These are phyloP conservation scores for Rhinichthys klamathensis DNA, from an alignment of 2,113 vertebrate genomes.

Conservation along the genomic window DNA sequence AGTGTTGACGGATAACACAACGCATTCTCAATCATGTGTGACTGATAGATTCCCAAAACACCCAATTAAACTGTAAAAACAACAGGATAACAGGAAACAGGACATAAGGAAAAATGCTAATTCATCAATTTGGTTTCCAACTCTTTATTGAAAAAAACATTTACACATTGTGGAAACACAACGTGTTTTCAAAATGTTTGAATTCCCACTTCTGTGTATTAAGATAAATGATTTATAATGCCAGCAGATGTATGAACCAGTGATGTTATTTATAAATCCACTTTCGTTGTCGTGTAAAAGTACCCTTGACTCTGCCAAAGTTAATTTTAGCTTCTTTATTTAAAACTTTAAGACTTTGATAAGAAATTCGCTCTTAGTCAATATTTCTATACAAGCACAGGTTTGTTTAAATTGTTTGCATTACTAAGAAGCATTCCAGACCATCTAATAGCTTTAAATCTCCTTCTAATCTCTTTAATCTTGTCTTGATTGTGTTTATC, in stretches of 20 bases:
- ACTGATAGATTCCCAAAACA: constrained; percentile 49
- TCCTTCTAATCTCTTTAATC: constrained; percentile 34
- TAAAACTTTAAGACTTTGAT: not conserved
- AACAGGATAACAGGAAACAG: not conserved
- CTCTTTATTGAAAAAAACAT: not conserved
- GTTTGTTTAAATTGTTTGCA: constrained; percentile 29
- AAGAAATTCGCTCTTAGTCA: not conserved
- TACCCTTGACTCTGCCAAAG: not conserved
- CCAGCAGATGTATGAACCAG: not conserved
- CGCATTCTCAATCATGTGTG: constrained; percentile 52
- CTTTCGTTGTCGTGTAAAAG: not conserved
- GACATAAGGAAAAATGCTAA: constrained; percentile 22
- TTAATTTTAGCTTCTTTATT: not conserved
- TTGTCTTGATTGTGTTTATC: not conserved
- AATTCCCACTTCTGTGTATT: not conserved
- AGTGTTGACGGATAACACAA: constrained; percentile 49
- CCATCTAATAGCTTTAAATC: not conserved
- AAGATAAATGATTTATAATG: not conserved
- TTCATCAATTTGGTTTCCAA: not conserved
- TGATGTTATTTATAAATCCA: not conserved
- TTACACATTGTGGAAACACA: not conserved
- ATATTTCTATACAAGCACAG: not conserved
- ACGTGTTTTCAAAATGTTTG: not conserved
- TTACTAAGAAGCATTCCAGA: constrained; percentile 11
- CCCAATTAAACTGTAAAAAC: constrained; percentile 44